Percentiles rank a stretch among this genome's conserved stretches.
These are phyloP conservation scores for Gisinianus flammeolus DNA, from an alignment of 2,888 invertebrate genomes.

Conservation along the genomic window DNA sequence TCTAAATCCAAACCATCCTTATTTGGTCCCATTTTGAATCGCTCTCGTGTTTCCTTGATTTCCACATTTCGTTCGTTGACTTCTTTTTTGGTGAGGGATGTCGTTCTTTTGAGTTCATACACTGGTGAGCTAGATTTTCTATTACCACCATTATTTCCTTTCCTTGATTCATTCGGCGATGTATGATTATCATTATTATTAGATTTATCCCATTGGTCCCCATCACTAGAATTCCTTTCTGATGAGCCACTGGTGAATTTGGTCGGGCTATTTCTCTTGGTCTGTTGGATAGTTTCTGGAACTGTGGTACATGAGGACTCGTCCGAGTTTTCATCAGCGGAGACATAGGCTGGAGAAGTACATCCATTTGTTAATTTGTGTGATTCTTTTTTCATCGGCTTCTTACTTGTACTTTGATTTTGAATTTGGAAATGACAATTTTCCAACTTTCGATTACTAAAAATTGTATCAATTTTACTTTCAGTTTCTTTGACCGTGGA, in stretches of 20 bases:
- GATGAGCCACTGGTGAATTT: not conserved
- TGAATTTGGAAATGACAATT: slow-evolving; percentile 16
- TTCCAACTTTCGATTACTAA: slow-evolving; percentile 27
- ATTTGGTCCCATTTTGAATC: slow-evolving; percentile 41
- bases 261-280: not conserved
- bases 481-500: not conserved
- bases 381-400: not conserved
- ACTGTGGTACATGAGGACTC: slow-evolving; percentile 38
- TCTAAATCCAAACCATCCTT: not conserved
- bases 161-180: slow-evolving; percentile 51
- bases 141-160: slow-evolving; percentile 46
- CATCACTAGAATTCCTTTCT: too few species aligned
- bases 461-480: slow-evolving; percentile 30
- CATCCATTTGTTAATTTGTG: not conserved
- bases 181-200: not conserved
- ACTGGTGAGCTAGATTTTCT: not conserved
- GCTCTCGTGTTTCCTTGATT: slow-evolving; percentile 49
- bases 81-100: slow-evolving; percentile 37
- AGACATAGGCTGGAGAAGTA: not conserved
- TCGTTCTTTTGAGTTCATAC: slow-evolving; percentile 22
- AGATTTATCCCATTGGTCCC: too few species aligned
- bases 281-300: slow-evolving; percentile 25
- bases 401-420: not conserved
- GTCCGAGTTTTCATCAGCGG: slow-evolving; percentile 35
- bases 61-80: slow-evolving; percentile 47